Evolutionary conservation across 2,113 vertebrate genomes (phyloP).

Genomic region (Nibea albiflora): DNA sequence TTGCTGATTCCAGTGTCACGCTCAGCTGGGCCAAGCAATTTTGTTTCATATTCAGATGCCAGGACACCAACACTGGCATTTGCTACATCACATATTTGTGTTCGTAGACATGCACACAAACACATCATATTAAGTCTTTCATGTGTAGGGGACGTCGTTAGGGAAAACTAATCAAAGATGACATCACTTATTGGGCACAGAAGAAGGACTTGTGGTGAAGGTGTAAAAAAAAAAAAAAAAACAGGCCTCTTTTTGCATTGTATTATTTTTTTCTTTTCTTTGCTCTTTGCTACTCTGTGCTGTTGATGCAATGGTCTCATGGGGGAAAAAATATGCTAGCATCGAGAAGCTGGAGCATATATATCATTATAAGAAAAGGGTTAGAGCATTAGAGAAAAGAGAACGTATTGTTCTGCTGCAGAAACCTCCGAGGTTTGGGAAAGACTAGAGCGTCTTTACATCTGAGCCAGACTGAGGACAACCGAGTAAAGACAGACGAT

Average conservation of each 20-base stretch:
- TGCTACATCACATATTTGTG: background rate
- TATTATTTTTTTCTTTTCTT: background rate
- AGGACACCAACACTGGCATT: constrained; percentile 8
- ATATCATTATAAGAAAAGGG: background rate
- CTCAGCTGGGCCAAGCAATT: background rate
- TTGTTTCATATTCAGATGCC: constrained; percentile 8
- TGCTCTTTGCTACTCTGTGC: background rate
- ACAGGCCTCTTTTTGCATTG: background rate
- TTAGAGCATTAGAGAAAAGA: background rate
- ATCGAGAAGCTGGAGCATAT: background rate
- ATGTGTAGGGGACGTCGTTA: constrained; percentile 22
- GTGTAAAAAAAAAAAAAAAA: constrained; percentile 2
- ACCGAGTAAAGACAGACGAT: constrained; percentile 20
- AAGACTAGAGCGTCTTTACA: background rate
- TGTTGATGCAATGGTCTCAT: background rate
- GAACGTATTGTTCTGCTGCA: background rate
- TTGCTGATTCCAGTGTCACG: constrained; percentile 3
- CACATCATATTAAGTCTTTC: constrained; percentile 11
- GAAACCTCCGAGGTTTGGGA: background rate
- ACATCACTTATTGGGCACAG: constrained; percentile 39
- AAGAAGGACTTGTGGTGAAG: constrained; percentile 27
- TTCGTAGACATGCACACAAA: constrained; percentile 15
- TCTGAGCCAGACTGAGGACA: constrained; percentile 2
- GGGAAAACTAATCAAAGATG: constrained; percentile 12
- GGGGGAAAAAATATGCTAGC: background rate